A percentile compares a stretch with the other conserved stretches of the same genome.
Conservation (phyloP, 1,140 invertebrate species). For the Diorhabda carinulata region DNA sequence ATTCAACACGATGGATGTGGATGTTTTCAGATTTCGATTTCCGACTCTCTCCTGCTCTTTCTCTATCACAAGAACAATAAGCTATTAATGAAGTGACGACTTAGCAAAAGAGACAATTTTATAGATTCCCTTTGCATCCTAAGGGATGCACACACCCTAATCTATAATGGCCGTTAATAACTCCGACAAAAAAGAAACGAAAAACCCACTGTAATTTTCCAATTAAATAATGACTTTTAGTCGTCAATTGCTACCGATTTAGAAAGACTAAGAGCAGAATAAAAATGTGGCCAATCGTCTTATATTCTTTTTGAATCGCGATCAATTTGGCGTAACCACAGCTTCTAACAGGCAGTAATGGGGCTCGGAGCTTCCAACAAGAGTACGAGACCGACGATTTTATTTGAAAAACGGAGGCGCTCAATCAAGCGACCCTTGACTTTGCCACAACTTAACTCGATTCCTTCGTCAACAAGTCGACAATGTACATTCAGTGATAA, state of each 20-base stretch:
- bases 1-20: too few relatives aligned
- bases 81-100: not conserved
- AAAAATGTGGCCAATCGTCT: slow-evolving; percentile 39
- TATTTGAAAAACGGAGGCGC: slow-evolving; percentile 41
- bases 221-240: slow-evolving; percentile 18
- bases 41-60: too few relatives aligned
- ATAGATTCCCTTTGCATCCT: not conserved
- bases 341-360: slow-evolving; percentile 45
- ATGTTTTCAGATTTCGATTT: too few relatives aligned
- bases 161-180: slow-evolving; percentile 12
- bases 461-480: slow-evolving; percentile 20
- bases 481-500: slow-evolving; percentile 8
- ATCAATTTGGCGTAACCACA: slow-evolving; percentile 45
- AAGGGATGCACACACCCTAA: not conserved
- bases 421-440: slow-evolving; percentile 45
- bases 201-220: slow-evolving; percentile 18
- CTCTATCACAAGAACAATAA: not conserved
- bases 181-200: slow-evolving; percentile 9
- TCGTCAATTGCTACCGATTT: slow-evolving; percentile 4
- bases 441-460: slow-evolving; percentile 40
- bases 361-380: slow-evolving; percentile 35
- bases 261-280: slow-evolving; percentile 19
- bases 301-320: slow-evolving; percentile 42
- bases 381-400: slow-evolving; percentile 46
- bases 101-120: not conserved